Conservation (phyloP, 2,888 invertebrate species). For the Cheilosia grossa region DNA sequence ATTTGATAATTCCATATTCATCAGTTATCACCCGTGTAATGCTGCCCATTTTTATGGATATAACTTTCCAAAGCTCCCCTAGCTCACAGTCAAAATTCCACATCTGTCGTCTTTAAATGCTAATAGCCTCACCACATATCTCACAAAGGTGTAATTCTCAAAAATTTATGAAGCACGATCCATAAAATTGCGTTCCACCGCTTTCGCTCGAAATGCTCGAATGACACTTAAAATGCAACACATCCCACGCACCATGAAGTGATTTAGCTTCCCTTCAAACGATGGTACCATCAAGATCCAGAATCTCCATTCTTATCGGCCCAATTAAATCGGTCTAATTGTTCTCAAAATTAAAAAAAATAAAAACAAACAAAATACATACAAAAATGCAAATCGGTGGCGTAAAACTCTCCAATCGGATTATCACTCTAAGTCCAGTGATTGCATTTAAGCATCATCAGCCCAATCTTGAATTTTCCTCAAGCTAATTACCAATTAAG, state of each 20-base stretch:
- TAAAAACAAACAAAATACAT: no score
- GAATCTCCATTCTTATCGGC: conserved; percentile 32
- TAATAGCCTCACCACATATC: conserved; percentile 35
- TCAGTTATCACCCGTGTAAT: no score
- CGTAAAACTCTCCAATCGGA: conserved; percentile 10
- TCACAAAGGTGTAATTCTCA: conserved; percentile 11
- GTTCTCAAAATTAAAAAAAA: conserved; percentile 21
- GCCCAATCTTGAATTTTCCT: conserved; percentile 14
- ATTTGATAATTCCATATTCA: background rate
- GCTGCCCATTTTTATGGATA: background rate
- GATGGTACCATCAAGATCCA: background rate
- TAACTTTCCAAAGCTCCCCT: conserved; percentile 20
- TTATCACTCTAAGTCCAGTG: conserved; percentile 42
- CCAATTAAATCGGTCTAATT: conserved; percentile 50
- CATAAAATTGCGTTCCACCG: conserved; percentile 45
- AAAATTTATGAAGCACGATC: conserved; percentile 49
- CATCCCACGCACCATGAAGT: conserved; percentile 37
- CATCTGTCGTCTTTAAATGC: conserved; percentile 30
- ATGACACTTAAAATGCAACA: conserved; percentile 28
- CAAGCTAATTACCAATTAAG: conserved; percentile 43
- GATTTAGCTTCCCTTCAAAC: background rate
- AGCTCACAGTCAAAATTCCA: conserved; percentile 2
- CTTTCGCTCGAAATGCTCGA: conserved; percentile 3
- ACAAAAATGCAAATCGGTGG: conserved; percentile 40
- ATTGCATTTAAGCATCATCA: conserved; percentile 33